Evolutionary conservation across 2,888 invertebrate species (phyloP).

Genomic region (Drosophila prostipennis): DNA sequence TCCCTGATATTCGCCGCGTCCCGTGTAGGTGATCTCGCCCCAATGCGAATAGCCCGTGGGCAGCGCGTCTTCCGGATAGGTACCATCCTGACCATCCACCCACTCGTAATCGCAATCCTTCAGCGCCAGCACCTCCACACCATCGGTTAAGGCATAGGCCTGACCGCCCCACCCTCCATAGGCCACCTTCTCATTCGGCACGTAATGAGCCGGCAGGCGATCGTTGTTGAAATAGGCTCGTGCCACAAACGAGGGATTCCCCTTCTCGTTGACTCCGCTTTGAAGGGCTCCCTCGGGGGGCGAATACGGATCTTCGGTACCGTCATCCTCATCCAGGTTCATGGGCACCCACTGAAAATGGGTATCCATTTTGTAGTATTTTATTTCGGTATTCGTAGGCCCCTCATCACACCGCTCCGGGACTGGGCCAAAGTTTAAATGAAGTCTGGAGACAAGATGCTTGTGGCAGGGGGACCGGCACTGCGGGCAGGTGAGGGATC

Average conservation of each 20-base stretch:
- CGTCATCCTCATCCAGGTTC: constrained; percentile 24
- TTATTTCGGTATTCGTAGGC: constrained; percentile 5
- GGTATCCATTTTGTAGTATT: constrained; percentile 50
- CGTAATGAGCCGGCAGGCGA: constrained; percentile 73
- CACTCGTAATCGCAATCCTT: constrained; percentile 71
- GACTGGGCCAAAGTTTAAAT: constrained; percentile 71
- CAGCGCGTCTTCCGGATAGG: constrained; percentile 65
- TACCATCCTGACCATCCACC: constrained; percentile 61
- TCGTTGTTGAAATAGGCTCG: constrained; percentile 69
- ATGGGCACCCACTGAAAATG: constrained; percentile 57
- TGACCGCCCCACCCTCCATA: constrained; percentile 49
- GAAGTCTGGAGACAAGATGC: constrained; percentile 67
- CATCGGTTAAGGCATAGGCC: constrained; percentile 48
- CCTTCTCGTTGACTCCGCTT: constrained; percentile 70
- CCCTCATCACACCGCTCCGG: constrained; percentile 3
- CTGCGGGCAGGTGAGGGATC: neutral
- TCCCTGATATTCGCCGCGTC: constrained; percentile 54
- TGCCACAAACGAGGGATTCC: constrained; percentile 74
- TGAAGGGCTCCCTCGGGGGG: constrained; percentile 63
- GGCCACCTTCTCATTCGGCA: constrained; percentile 63
- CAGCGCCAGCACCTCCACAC: constrained; percentile 68
- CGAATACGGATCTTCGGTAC: constrained; percentile 9
- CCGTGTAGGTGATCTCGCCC: constrained; percentile 71
- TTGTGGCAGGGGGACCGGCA: constrained; percentile 67
- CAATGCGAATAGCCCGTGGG: constrained; percentile 62